Evolutionary conservation across 2,797 vertebrate species (phyloP).

Genomic region (Borostomias antarcticus): DNA sequence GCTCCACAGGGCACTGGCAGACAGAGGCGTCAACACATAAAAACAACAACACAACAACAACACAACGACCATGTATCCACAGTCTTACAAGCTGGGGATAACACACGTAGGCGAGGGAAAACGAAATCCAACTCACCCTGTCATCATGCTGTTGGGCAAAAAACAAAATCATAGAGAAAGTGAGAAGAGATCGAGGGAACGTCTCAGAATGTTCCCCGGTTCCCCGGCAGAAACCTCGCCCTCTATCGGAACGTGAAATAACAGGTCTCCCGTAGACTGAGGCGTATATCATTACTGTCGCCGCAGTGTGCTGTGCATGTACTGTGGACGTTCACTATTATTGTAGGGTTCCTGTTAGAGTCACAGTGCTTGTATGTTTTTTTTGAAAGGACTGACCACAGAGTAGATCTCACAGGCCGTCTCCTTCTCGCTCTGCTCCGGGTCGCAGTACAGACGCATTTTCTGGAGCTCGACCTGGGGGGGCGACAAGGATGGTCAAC

Average conservation of each 20-base stretch:
- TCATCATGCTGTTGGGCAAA: slow-evolving; percentile 58
- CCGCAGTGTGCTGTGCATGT: neutral
- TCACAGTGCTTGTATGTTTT: slow-evolving; percentile 32
- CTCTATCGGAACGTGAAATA: no score
- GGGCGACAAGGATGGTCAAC: neutral
- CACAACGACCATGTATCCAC: neutral
- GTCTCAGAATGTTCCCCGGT: neutral
- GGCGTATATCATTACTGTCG: no score
- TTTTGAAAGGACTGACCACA: no score
- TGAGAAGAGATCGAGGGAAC: neutral
- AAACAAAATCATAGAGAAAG: slow-evolving; percentile 23
- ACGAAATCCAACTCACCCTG: slow-evolving; percentile 53
- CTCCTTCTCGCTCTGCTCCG: slow-evolving; percentile 64
- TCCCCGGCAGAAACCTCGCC: no score
- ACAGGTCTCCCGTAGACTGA: no score
- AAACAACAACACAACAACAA: neutral
- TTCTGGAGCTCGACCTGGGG: slow-evolving; percentile 65
- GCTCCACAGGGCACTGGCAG: slow-evolving; percentile 59
- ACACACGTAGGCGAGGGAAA: neutral
- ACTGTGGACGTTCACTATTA: neutral
- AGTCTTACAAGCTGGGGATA: neutral
- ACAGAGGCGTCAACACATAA: neutral
- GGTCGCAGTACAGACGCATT: slow-evolving; percentile 68
- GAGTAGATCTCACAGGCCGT: slow-evolving; percentile 68
- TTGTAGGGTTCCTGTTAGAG: no score